phyloP scores from a whole-genome alignment of 2,888 invertebrate species.

The Platycheirus rosarum region DNA sequence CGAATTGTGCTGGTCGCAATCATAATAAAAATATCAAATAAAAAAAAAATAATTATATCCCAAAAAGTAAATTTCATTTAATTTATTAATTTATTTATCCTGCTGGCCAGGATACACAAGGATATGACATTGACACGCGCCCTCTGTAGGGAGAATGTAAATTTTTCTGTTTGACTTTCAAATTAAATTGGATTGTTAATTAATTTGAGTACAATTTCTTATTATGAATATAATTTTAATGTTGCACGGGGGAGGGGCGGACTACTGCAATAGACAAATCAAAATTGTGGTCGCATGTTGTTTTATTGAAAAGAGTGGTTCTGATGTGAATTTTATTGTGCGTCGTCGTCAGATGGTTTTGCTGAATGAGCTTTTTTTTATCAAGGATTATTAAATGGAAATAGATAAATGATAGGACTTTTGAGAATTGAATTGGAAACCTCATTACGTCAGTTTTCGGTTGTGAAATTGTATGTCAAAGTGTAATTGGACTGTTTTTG shows the following conservation, averaged over 20 bases:
- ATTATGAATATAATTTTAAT: neutral
- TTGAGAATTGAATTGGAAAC: neutral
- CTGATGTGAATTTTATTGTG: neutral
- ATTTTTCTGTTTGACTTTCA: constrained; percentile 2
- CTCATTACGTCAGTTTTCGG: neutral
- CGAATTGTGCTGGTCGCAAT: constrained; percentile 54
- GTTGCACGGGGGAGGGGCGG: neutral
- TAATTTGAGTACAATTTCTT: constrained; percentile 7
- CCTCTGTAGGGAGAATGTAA: neutral
- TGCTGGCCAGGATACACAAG: constrained; percentile 39
- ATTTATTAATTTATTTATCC: constrained; percentile 39
- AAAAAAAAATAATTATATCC: constrained; percentile 14
- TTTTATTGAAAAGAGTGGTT: neutral
- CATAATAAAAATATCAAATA: constrained; percentile 36
- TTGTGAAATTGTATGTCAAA: neutral
- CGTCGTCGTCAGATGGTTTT: neutral
- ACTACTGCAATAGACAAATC: neutral
- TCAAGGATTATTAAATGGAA: neutral
- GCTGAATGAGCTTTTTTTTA: no score
- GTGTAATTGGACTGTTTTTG: neutral
- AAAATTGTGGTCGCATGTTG: constrained; percentile 18
- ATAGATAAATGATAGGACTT: constrained; percentile 12
- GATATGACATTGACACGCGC: constrained; percentile 32
- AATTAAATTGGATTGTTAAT: constrained; percentile 27
- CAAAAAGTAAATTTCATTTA: constrained; percentile 50